Evolutionary conservation across 64 coral and sea anemone genomes (phyloP), one percentile per base, ranked within the genome.

Genomic region (Porites lutea): DNA sequence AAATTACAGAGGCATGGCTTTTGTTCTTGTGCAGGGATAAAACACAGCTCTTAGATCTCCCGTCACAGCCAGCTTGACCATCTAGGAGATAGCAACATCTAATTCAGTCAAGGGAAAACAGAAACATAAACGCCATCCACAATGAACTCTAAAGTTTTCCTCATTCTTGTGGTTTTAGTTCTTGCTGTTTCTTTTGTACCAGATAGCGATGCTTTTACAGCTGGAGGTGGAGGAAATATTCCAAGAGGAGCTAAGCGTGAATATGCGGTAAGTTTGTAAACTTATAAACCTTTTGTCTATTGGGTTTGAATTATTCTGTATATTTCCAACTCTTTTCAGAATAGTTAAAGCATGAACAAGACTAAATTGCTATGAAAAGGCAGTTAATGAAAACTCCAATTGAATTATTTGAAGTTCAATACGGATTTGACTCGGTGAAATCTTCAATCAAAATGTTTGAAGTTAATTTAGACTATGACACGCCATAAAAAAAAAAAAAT

Each of bases 151-250:
- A 96, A 90, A 75, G 27, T 86, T 22, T 6, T 86, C 2, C 52
- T 94, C 72, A 21, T 94, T 78, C 48, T 97, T 87, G 73, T 87
- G 7, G 61, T 91, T 75, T n/a, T 97, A n/a, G 27, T 97, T 71
- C 53, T 97, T 55, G 88, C 77, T 11, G 68, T 91, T 52, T 76
- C 88, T 51, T 68, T 90, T 71, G 65, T 97, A 37, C 88, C 81
- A 51, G 76, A 97, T 43, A 82, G 87, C 18, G 87, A 91, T 59
- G 88, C 95, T 21, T 97, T 97, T 68, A 97, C 95, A 13, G 95
- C 95, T 1, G 95, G 95, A 18, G 95, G 95, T 8, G 95, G 95
- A 6, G 95, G 95, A 18, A 97, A 94, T 71, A 88, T 97, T 65
- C 95, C 95, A 9, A 18, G 78, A 43, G 59, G 66, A 48, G 83